These are phyloP conservation scores for Nomada flava DNA, from an alignment of 2,888 invertebrate species.

Conservation along the genomic window DNA sequence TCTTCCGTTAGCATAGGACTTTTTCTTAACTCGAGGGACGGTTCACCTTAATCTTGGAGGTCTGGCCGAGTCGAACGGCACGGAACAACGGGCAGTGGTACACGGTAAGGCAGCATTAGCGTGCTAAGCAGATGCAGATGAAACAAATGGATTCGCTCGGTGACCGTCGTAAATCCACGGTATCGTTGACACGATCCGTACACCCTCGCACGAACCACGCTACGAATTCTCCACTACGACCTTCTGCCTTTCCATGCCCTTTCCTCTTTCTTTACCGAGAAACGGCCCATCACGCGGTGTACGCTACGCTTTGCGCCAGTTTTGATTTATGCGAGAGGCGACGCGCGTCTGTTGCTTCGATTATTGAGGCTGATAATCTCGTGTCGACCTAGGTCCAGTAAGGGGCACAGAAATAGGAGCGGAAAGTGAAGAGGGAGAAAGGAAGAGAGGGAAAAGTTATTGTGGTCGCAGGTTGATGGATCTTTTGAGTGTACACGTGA, in stretches of 20 bases:
- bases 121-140: conserved; percentile 83
- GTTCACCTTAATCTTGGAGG: conserved; percentile 55
- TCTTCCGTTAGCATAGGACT: conserved; percentile 28
- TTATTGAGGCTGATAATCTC: conserved; percentile 32
- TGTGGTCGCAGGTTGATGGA: neutral
- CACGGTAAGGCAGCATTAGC: conserved; percentile 76
- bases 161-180: conserved; percentile 81
- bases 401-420: neutral
- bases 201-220: conserved; percentile 79
- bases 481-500: neutral
- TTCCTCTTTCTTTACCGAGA: conserved; percentile 42
- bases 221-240: conserved; percentile 56
- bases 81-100: conserved; percentile 62
- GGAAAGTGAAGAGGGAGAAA: neutral
- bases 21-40: conserved; percentile 28
- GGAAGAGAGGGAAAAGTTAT: neutral
- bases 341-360: neutral
- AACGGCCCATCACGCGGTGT: conserved; percentile 21
- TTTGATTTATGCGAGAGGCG: conserved; percentile 51
- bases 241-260: conserved; percentile 62
- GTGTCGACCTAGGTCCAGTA: neutral
- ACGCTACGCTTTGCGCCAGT: conserved; percentile 17
- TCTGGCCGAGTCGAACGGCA: conserved; percentile 36
- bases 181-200: conserved; percentile 82
- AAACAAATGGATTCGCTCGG: conserved; percentile 82